Conservation (phyloP, 2,113 vertebrate genomes). For the Crypturellus undulatus region DNA sequence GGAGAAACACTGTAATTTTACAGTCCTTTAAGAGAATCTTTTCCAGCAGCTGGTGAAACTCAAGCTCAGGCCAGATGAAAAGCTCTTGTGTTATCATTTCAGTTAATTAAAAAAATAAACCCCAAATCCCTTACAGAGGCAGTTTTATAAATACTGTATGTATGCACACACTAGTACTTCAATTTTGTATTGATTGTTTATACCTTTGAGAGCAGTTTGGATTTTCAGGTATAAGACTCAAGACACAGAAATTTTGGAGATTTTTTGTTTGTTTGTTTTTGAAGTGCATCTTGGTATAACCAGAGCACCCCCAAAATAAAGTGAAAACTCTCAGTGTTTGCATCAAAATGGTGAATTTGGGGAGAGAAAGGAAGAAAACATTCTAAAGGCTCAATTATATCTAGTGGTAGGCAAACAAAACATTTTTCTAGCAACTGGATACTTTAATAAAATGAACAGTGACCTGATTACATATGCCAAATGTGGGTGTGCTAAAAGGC, state of each 20-base stretch:
- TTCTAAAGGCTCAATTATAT: conserved; percentile 17
- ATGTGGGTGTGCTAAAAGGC: not conserved
- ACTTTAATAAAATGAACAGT: not conserved
- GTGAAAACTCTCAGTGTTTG: conserved; percentile 12
- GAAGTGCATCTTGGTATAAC: not conserved
- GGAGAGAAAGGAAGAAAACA: not conserved
- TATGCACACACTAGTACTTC: not conserved
- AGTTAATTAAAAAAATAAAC: conserved; percentile 78
- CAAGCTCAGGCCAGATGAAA: conserved; percentile 44
- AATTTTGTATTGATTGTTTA: not conserved
- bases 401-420: conserved; percentile 25
- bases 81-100: conserved; percentile 72
- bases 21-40: conserved; percentile 65
- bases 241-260: not conserved
- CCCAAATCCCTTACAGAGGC: conserved; percentile 37
- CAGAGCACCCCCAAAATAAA: not conserved
- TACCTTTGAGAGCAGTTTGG: not conserved
- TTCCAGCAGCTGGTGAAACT: conserved; percentile 63
- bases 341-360: not conserved
- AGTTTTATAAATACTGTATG: not conserved
- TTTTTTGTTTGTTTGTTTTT: not conserved
- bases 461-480: not conserved
- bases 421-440: conserved; percentile 26
- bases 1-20: conserved; percentile 31
- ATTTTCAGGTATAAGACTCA: not conserved